Evolutionary conservation across 1,140 invertebrate genomes (phyloP).

Genomic region (Gryllus bimaculatus): DNA sequence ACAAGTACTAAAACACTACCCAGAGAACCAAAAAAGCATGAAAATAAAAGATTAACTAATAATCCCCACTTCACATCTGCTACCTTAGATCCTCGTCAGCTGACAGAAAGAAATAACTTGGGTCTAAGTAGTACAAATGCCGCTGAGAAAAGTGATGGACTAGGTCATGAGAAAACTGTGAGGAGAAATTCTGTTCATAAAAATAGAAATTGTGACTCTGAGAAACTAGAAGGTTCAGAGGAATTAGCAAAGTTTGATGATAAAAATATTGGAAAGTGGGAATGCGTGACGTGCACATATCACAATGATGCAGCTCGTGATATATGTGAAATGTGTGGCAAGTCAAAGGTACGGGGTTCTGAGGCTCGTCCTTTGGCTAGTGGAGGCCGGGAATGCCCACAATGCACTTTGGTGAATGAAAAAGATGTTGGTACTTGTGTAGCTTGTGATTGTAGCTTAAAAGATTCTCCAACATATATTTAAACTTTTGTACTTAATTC

Average conservation of each 20-base stretch:
- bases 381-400: conserved; percentile 62
- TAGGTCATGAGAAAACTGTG: background rate
- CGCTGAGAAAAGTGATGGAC: background rate
- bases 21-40: conserved; percentile 8
- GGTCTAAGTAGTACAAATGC: background rate
- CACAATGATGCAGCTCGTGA: conserved; percentile 44
- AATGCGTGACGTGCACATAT: conserved; percentile 61
- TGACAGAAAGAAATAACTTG: conserved; percentile 9
- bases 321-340: conserved; percentile 71
- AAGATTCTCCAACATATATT: conserved; percentile 70
- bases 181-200: background rate
- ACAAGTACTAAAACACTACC: conserved; percentile 10
- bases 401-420: conserved; percentile 71
- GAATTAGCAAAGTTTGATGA: background rate
- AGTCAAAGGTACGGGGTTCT: conserved; percentile 46
- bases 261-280: conserved; percentile 38
- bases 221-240: background rate
- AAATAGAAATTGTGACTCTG: background rate
- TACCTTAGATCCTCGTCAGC: conserved; percentile 9
- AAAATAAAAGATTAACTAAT: background rate
- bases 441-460: conserved; percentile 55
- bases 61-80: background rate
- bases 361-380: conserved; percentile 56
- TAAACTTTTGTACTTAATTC: conserved; percentile 26
- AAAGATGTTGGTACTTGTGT: conserved; percentile 53